Conservation (phyloP, 2,888 invertebrate genomes). For the Tiphia femorata region DNA sequence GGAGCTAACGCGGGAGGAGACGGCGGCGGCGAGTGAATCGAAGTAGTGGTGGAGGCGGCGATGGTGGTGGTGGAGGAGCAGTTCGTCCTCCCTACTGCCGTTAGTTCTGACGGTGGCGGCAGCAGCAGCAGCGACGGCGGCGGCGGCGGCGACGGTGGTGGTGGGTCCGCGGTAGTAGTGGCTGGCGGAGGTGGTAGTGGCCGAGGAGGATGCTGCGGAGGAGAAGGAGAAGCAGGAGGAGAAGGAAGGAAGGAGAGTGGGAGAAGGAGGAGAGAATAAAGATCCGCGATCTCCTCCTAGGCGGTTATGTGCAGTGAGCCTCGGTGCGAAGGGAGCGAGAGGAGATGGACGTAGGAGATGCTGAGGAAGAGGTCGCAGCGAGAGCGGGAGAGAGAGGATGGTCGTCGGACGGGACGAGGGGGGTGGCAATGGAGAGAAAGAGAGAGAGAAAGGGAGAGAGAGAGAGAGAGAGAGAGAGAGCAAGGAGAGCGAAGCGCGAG, state of each 20-base stretch:
- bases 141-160: constrained; percentile 9
- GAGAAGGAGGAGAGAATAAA: constrained; percentile 41
- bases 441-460: constrained; percentile 22
- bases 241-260: constrained; percentile 9
- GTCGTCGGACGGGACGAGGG: constrained; percentile 19
- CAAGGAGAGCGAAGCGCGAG: constrained; percentile 15
- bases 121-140: constrained; percentile 15
- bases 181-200: background rate
- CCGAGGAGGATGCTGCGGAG: constrained; percentile 10
- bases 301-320: constrained; percentile 19
- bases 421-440: constrained; percentile 22
- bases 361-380: constrained; percentile 17
- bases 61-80: constrained; percentile 1
- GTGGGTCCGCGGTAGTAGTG: background rate
- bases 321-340: constrained; percentile 6
- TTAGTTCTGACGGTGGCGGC: constrained; percentile 2
- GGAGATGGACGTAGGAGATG: constrained; percentile 10
- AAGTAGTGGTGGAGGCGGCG: no score
- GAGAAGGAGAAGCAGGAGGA: background rate
- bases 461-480: constrained; percentile 31
- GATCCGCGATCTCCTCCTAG: constrained; percentile 45
- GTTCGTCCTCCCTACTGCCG: background rate
- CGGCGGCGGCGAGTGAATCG: constrained; percentile 18
- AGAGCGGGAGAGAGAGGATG: constrained; percentile 19
- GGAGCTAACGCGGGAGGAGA: constrained; percentile 16